Evolutionary conservation across 2,888 invertebrate genomes (phyloP).

Genomic region (Nysson spinosus): DNA sequence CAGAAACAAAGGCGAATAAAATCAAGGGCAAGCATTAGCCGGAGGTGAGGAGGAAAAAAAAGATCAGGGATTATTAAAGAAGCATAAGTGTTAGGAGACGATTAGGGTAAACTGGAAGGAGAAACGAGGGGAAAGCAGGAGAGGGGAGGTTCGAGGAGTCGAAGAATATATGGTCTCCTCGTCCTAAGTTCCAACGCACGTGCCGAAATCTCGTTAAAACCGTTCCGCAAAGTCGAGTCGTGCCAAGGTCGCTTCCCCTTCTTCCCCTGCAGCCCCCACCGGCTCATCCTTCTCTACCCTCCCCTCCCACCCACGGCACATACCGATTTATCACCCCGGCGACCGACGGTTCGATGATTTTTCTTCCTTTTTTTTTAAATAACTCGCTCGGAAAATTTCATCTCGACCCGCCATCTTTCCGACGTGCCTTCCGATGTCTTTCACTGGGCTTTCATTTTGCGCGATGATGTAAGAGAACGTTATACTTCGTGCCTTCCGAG

Average conservation of each 20-base stretch:
- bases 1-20: too few species aligned
- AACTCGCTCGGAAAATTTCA: slow-evolving; percentile 4
- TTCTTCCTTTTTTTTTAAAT: slow-evolving; percentile 23
- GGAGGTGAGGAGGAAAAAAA: too few species aligned
- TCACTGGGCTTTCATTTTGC: too few species aligned
- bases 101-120: too few species aligned
- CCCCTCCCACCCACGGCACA: too few species aligned
- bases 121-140: not conserved
- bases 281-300: not conserved
- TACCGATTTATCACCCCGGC: slow-evolving; percentile 39
- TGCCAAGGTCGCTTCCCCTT: slow-evolving; percentile 64
- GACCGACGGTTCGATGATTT: not conserved
- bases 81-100: too few species aligned
- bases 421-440: too few species aligned
- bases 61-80: too few species aligned
- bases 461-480: too few species aligned
- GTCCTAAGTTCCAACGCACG: slow-evolving; percentile 66
- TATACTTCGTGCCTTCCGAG: too few species aligned
- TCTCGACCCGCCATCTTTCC: too few species aligned
- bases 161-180: slow-evolving; percentile 52
- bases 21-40: too few species aligned
- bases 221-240: slow-evolving; percentile 60
- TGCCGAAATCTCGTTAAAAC: slow-evolving; percentile 72
- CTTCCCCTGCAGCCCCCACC: slow-evolving; percentile 33
- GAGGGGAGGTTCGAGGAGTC: not conserved